Base-by-base conservation (phyloP, 2,797 vertebrate genomes). In the Natrix natrix region DNA sequence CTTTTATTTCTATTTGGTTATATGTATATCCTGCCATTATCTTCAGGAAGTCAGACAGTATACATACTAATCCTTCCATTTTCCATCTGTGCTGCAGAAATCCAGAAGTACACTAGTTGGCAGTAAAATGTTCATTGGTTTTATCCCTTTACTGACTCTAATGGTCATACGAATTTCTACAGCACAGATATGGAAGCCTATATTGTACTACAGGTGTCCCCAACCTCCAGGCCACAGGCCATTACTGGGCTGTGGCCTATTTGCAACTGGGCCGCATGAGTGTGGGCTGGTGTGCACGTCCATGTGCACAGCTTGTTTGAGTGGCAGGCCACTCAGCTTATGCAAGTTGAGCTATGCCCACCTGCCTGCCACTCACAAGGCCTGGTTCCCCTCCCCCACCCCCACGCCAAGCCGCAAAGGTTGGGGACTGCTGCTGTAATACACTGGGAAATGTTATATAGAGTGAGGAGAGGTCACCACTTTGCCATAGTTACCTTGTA, bases 301-400 rank as follows among this genome's bases (percentile, higher is more conserved):
- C 12, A 28, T n/a, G 13, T 6, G 13, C 2, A 2, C 28, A 69
- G n/a, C 14, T 69, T 32, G n/a, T 14, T n/a, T 1, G 13, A 69
- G n/a, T 0, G 11, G n/a, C 2, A 0, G n/a, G 66, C 14, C 0
- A 6, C n/a, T 32, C 2, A 32, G 17, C 7, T 32, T 69, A n/a
- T 69, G 13, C n/a, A 69, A 32, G 14, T 32, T 69, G n/a, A 69
- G 5, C n/a, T 63, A 26, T 11, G 63, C 63, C n/a, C 5, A 16
- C 63, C 1, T 6, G 2, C n/a, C 63, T 16, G 63, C 5, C 0
- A 5, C n/a, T 69, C 14, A n/a, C n/a, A 5, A 0, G 13, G n/a
- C 13, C 63, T 13, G 12, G 63, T 16, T 32, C n/a, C n/a, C 13
- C 0, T 2, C 60, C 0, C 66, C 14, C n/a, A 2, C 13, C 28